Conservation (phyloP, 2,888 invertebrate species). For the Limnephilus lunatus region DNA sequence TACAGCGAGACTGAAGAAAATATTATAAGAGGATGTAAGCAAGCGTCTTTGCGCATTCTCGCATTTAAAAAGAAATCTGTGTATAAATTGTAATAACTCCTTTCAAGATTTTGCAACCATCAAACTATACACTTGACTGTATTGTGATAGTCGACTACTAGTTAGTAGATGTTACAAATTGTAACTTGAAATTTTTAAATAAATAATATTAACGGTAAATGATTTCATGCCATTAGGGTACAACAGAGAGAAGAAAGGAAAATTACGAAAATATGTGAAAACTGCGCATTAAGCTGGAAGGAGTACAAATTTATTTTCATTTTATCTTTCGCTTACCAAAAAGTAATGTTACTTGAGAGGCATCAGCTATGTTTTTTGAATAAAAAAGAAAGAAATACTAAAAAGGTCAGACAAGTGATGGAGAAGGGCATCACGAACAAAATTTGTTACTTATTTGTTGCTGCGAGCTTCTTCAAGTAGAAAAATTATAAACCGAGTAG, state of each 20-base stretch:
- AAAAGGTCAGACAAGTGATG: constrained; percentile 2
- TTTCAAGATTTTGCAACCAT: too few species aligned
- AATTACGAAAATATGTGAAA: not conserved
- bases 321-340: not conserved
- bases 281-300: not conserved
- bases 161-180: too few species aligned
- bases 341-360: not conserved
- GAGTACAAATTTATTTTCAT: not conserved
- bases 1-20: too few species aligned
- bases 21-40: too few species aligned
- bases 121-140: too few species aligned
- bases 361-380: not conserved
- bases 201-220: too few species aligned
- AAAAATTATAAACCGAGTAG: not conserved
- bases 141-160: too few species aligned
- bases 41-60: too few species aligned
- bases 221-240: not conserved
- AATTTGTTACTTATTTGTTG: not conserved
- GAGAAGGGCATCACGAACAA: not conserved
- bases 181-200: too few species aligned
- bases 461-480: not conserved
- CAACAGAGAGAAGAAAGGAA: not conserved
- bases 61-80: too few species aligned
- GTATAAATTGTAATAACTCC: too few species aligned
- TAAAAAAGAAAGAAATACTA: not conserved